A percentile compares a stretch with the other conserved stretches of the same genome.
phyloP scores from a whole-genome alignment of 2,797 vertebrate species.

The Thunnus albacares region DNA sequence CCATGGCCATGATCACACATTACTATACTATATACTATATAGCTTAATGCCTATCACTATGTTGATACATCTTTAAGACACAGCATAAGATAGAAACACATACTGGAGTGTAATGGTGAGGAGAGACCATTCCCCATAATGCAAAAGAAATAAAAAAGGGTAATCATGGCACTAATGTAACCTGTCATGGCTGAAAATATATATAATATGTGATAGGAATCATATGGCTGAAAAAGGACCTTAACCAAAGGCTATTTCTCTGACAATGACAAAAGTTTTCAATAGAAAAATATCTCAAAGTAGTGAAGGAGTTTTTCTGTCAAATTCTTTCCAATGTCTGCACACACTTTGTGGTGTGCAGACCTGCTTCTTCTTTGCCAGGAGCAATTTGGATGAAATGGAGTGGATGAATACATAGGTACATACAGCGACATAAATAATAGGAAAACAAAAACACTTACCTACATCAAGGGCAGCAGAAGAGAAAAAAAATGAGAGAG shows the following conservation, averaged over 20 bases:
- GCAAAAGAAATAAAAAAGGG: neutral
- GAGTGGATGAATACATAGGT: slow-evolving; percentile 44
- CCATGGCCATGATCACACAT: slow-evolving; percentile 12
- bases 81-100: neutral
- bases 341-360: slow-evolving; percentile 3
- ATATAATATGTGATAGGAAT: neutral
- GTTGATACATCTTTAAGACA: neutral
- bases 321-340: neutral
- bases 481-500: slow-evolving; percentile 7
- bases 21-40: slow-evolving; percentile 2
- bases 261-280: slow-evolving; percentile 20
- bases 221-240: neutral
- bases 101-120: neutral
- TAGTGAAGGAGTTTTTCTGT: slow-evolving; percentile 7
- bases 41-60: neutral
- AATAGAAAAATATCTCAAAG: neutral
- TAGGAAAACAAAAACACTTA: slow-evolving; percentile 66
- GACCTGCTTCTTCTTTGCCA: slow-evolving; percentile 31
- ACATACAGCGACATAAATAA: slow-evolving; percentile 30
- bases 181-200: neutral
- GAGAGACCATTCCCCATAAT: neutral
- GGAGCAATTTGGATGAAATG: slow-evolving; percentile 55
- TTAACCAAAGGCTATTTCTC: neutral
- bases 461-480: slow-evolving; percentile 67
- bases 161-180: neutral